Evolutionary conservation across 2,888 invertebrate genomes (phyloP).

Genomic region (Catocala fraxini): DNA sequence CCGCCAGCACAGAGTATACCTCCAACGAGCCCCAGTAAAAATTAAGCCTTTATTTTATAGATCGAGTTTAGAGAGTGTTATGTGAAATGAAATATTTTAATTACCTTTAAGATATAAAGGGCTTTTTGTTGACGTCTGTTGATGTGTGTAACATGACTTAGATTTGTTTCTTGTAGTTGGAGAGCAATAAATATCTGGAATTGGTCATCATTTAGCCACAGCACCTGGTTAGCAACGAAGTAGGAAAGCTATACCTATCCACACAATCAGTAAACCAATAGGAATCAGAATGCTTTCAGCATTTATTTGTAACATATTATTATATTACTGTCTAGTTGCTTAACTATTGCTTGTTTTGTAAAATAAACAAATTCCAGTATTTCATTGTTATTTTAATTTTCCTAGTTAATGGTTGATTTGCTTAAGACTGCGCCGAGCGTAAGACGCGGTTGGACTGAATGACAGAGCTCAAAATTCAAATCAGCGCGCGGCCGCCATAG

Average conservation of each 20-base stretch:
- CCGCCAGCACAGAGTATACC: conserved; percentile 68
- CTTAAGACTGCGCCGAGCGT: too few relatives aligned
- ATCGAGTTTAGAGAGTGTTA: conserved; percentile 68
- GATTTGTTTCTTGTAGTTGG: conserved; percentile 53
- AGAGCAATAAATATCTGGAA: conserved; percentile 51
- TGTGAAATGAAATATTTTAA: conserved; percentile 73
- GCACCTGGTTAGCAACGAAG: conserved; percentile 13
- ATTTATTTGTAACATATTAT: conserved; percentile 48
- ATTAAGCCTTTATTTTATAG: conserved; percentile 63
- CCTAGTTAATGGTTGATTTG: background rate
- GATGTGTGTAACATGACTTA: conserved; percentile 51
- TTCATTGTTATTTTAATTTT: conserved; percentile 28
- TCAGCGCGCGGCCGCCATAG: too few relatives aligned
- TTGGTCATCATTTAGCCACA: conserved; percentile 31
- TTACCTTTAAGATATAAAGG: conserved; percentile 79
- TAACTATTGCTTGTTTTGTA: conserved; percentile 67
- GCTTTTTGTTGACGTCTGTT: conserved; percentile 60
- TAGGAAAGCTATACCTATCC: conserved; percentile 9
- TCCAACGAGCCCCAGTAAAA: conserved; percentile 66
- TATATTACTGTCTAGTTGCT: conserved; percentile 38
- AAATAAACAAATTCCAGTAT: conserved; percentile 78
- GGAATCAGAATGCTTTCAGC: conserved; percentile 42
- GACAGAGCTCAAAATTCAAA: too few relatives aligned
- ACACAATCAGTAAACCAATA: conserved; percentile 37
- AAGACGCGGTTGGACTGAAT: too few relatives aligned